phyloP scores from a whole-genome alignment of 1,140 invertebrate species.

The Zaprionus tsacasi region DNA sequence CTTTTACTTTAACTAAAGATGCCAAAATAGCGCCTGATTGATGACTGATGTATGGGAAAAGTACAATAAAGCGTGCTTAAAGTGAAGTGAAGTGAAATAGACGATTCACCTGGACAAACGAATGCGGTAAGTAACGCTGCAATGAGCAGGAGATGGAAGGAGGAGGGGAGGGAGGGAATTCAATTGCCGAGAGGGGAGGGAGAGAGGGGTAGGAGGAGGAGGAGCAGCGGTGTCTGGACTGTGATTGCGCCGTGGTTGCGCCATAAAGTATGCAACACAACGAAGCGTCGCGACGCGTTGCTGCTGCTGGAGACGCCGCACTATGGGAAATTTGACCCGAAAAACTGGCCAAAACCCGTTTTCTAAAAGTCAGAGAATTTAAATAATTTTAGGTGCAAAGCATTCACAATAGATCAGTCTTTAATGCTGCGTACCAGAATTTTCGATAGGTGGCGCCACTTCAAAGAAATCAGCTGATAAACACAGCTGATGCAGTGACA shows the following conservation, averaged over 20 bases:
- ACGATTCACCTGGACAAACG: constrained; percentile 3
- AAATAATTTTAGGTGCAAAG: too few species aligned
- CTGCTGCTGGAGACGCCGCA: constrained; percentile 33
- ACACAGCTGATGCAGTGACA: too few species aligned
- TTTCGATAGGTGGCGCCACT: too few species aligned
- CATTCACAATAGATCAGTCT: too few species aligned
- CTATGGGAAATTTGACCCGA: too few species aligned
- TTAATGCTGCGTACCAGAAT: too few species aligned
- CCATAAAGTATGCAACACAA: constrained; percentile 76
- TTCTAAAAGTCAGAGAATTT: too few species aligned
- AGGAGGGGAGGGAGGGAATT: not conserved
- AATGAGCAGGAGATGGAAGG: not conserved
- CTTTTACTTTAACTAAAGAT: too few species aligned
- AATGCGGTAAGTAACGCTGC: not conserved
- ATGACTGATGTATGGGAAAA: not conserved
- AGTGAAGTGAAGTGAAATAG: not conserved
- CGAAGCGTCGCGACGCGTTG: constrained; percentile 9
- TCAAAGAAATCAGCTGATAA: too few species aligned
- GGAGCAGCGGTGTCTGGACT: constrained; percentile 4
- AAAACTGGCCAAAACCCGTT: too few species aligned
- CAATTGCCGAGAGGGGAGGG: constrained; percentile 19
- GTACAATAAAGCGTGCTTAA: not conserved
- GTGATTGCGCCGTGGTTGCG: constrained; percentile 56
- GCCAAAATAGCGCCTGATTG: not conserved
- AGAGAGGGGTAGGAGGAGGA: not conserved